These are phyloP conservation scores for Hycleus phaleratus DNA, from an alignment of 1,140 invertebrate genomes.

Conservation along the genomic window DNA sequence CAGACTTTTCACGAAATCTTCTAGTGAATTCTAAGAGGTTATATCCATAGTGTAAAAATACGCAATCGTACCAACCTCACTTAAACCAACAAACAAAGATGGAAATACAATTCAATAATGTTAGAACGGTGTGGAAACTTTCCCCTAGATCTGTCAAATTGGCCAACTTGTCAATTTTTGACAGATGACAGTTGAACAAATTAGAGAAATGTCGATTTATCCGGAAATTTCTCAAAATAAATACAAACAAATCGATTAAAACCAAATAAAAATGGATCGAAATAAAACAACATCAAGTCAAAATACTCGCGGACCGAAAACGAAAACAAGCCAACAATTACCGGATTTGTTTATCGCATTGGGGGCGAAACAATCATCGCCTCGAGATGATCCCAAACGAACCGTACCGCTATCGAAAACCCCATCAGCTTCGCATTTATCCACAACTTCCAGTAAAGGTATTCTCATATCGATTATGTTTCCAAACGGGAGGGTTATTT, in stretches of 20 bases:
- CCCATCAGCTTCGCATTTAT: constrained; percentile 39
- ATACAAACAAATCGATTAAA: background rate
- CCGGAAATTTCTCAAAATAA: too few relatives aligned
- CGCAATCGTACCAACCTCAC: too few relatives aligned
- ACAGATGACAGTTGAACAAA: too few relatives aligned
- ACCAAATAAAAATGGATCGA: constrained; percentile 45
- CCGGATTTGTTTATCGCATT: constrained; percentile 52
- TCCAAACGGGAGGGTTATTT: background rate
- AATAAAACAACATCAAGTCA: constrained; percentile 42
- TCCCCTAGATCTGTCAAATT: too few relatives aligned
- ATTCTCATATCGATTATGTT: background rate
- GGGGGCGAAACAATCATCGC: constrained; percentile 48
- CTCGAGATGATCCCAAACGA: constrained; percentile 49
- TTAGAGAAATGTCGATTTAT: too few relatives aligned
- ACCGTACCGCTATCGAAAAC: constrained; percentile 45
- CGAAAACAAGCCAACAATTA: constrained; percentile 55
- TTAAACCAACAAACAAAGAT: too few relatives aligned
- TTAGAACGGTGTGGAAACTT: too few relatives aligned
- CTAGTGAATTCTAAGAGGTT: too few relatives aligned
- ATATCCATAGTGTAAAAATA: too few relatives aligned
- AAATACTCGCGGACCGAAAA: constrained; percentile 49
- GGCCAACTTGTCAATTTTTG: too few relatives aligned
- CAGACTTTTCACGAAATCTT: too few relatives aligned
- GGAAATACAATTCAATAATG: too few relatives aligned
- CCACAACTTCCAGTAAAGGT: constrained; percentile 38